Evolutionary conservation across 2,113 vertebrate species (phyloP), one percentile per base, ranked within the genome.

Genomic region (Toxotes chatareus): DNA sequence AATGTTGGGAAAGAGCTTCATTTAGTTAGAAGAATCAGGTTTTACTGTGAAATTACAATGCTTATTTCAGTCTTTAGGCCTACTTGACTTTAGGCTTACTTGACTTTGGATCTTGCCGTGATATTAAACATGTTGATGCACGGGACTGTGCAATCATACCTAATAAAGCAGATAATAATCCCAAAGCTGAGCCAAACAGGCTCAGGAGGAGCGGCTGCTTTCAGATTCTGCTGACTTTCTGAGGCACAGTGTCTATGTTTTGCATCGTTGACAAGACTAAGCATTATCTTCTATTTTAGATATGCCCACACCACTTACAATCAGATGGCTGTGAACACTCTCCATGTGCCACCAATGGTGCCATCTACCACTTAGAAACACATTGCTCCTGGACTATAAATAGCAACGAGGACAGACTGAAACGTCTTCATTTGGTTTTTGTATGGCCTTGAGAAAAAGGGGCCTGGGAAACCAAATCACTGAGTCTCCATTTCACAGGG

Each of bases 401-500:
- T 62, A 83, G 82, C 78, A 68, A 49, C 78, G 57, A 60, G 68
- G 88, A 88, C 76, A 70, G 77, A 75, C 76, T 75, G 69, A 89
- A 90, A 91, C 69, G 46, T 92, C 92, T 92, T 93, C 83, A 83
- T 91, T 86, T 62, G 91, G 62, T 84, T 91, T 91, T 82, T 83
- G 84, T 76, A 73, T 53, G 78, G 86, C 88, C 89, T 71, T 83
- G 83, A 92, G 87, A 91, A 85, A 85, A 81, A 63, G 51, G 89
- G 89, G 80, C 91, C 90, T 91, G 92, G 89, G 90, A 95, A 93
- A 92, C 81, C 83, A 74, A 93, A 93, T 91, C 86, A 91, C 67
- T 73, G 87, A 91, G 90, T 91, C 91, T 91, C 88, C 69, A 91
- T 93, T 94, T 94, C 88, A 92, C 91, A 90, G 87, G 84, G 86